Percentiles rank a stretch among this genome's conserved stretches.
Conservation (phyloP, 2,888 invertebrate species). For the Tenthredo amoena region DNA sequence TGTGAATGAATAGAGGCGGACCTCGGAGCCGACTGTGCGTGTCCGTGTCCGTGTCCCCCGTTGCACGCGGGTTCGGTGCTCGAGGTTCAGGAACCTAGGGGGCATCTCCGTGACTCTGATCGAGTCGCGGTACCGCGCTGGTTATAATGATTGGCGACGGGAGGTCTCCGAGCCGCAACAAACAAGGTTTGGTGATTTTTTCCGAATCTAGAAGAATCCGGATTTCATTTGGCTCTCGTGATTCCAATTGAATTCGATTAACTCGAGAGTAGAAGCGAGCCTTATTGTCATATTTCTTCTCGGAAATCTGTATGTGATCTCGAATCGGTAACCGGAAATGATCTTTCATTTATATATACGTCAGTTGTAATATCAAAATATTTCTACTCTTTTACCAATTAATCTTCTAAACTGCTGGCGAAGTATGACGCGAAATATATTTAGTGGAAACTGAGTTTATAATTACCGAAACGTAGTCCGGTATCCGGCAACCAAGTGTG, state of each 20-base stretch:
- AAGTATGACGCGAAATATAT: constrained; percentile 67
- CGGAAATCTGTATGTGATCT: neutral
- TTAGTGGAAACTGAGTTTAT: constrained; percentile 75
- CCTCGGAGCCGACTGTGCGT: constrained; percentile 58
- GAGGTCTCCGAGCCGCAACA: constrained; percentile 69
- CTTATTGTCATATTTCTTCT: neutral
- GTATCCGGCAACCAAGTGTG: constrained; percentile 55
- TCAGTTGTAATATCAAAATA: constrained; percentile 13
- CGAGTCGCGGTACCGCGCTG: constrained; percentile 53
- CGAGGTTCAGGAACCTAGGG: constrained; percentile 37
- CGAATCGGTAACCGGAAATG: constrained; percentile 28
- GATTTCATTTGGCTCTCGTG: constrained; percentile 12
- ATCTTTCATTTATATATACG: neutral
- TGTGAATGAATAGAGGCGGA: constrained; percentile 68
- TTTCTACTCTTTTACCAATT: constrained; percentile 40
- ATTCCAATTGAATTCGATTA: neutral
- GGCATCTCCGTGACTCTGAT: constrained; percentile 47
- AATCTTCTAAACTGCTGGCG: constrained; percentile 72
- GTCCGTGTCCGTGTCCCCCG: constrained; percentile 48
- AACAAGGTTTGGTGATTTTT: constrained; percentile 60
- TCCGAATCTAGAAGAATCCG: neutral
- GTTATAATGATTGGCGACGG: constrained; percentile 67
- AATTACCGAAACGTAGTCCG: constrained; percentile 71
- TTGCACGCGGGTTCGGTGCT: constrained; percentile 11
- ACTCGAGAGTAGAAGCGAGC: neutral